Percentiles rank a stretch among this genome's conserved stretches.
phyloP scores from a whole-genome alignment of 1,140 invertebrate genomes.

The Psilanteris sp. region DNA sequence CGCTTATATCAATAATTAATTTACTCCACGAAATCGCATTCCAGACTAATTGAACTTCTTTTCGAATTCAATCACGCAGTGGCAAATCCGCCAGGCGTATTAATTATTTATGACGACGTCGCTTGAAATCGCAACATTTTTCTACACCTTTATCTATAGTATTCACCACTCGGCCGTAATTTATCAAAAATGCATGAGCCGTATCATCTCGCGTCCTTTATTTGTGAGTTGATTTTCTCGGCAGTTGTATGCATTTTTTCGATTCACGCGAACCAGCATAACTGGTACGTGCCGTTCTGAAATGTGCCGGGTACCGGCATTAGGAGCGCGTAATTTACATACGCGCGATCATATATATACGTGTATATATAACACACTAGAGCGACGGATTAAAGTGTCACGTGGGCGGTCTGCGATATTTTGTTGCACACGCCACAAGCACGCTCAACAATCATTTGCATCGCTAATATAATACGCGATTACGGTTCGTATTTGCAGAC shows the following conservation, averaged over 20 bases:
- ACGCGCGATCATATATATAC: slow-evolving; percentile 29
- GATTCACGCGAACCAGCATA: slow-evolving; percentile 21
- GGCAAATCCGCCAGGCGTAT: not conserved
- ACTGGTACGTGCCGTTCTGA: slow-evolving; percentile 40
- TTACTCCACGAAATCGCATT: slow-evolving; percentile 12
- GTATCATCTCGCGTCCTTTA: slow-evolving; percentile 24
- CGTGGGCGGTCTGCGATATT: slow-evolving; percentile 57
- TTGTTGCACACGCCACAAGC: slow-evolving; percentile 30
- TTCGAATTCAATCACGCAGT: slow-evolving; percentile 7
- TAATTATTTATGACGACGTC: slow-evolving; percentile 25
- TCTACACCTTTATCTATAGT: slow-evolving; percentile 23
- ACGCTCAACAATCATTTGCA: slow-evolving; percentile 40
- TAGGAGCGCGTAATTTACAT: slow-evolving; percentile 30
- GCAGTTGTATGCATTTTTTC: slow-evolving; percentile 27
- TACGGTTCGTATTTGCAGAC: too few species aligned
- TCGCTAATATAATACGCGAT: slow-evolving; percentile 22
- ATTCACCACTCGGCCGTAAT: slow-evolving; percentile 20
- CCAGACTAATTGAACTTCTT: slow-evolving; percentile 22
- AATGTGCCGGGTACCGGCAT: slow-evolving; percentile 26
- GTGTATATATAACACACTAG: too few species aligned
- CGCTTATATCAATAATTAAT: slow-evolving; percentile 18
- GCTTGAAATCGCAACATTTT: slow-evolving; percentile 22
- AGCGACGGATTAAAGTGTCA: slow-evolving; percentile 61
- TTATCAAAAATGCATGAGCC: slow-evolving; percentile 42
- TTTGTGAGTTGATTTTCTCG: too few species aligned